A percentile compares a stretch with the other conserved stretches of the same genome.
Conservation (phyloP, 2,797 vertebrate species). For the Spea hammondii region DNA sequence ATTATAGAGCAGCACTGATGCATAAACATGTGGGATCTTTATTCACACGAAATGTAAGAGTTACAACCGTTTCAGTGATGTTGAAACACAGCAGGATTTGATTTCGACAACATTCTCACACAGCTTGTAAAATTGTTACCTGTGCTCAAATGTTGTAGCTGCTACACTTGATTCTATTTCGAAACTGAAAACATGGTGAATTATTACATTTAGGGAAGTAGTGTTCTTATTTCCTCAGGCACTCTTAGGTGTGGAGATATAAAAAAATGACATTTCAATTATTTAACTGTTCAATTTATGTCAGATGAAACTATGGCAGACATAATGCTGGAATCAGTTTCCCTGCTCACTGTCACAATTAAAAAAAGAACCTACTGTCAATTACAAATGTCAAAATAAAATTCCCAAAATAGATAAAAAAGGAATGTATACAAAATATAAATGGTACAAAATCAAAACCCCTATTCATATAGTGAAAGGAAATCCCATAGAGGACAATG, state of each 20-base stretch:
- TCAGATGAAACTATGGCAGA: slow-evolving; percentile 5
- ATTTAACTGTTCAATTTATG: slow-evolving; percentile 20
- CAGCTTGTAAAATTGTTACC: slow-evolving; percentile 34
- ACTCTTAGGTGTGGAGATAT: slow-evolving; percentile 24
- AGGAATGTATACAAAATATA: neutral
- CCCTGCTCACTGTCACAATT: slow-evolving; percentile 6
- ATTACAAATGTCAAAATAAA: slow-evolving; percentile 37
- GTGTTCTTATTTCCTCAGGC: neutral
- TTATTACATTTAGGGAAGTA: too few relatives aligned
- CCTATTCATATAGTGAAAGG: too few relatives aligned
- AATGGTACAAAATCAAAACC: too few relatives aligned
- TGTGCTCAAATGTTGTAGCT: slow-evolving; percentile 11
- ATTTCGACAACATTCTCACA: slow-evolving; percentile 30
- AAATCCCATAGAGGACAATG: too few relatives aligned
- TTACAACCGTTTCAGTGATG: too few relatives aligned
- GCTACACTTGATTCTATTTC: slow-evolving; percentile 23
- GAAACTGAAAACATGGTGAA: neutral
- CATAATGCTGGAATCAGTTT: slow-evolving; percentile 20
- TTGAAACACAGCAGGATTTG: neutral
- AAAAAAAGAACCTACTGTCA: slow-evolving; percentile 3
- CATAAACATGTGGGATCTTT: too few relatives aligned
- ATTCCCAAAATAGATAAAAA: slow-evolving; percentile 12
- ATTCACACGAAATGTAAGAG: too few relatives aligned
- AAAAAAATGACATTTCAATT: slow-evolving; percentile 39
- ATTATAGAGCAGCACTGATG: too few relatives aligned